phyloP scores from a whole-genome alignment of 2,888 invertebrate genomes.

The Heliconius ethilla region DNA sequence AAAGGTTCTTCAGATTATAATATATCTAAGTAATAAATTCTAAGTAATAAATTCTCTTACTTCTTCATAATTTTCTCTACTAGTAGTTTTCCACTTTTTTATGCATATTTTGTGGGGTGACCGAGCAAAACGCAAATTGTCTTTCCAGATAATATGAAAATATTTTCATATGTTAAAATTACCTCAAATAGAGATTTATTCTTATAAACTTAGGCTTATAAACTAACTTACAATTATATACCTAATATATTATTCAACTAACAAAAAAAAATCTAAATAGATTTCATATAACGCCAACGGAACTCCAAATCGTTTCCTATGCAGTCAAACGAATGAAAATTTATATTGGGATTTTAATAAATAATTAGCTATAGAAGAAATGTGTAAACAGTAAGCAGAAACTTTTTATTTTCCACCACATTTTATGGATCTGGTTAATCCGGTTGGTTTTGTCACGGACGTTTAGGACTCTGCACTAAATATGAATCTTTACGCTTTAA shows the following conservation, averaged over 20 bases:
- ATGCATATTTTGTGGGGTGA: no score
- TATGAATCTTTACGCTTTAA: conserved; percentile 76
- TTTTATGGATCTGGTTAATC: conserved; percentile 68
- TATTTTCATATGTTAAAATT: no score
- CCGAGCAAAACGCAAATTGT: no score
- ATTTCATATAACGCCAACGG: conserved; percentile 11
- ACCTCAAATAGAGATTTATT: no score
- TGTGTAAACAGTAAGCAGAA: conserved; percentile 75
- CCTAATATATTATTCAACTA: neutral
- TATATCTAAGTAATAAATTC: neutral
- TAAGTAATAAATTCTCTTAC: no score
- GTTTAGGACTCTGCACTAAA: conserved; percentile 69
- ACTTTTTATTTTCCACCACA: conserved; percentile 67
- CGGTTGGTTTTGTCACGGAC: conserved; percentile 64
- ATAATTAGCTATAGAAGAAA: conserved; percentile 65
- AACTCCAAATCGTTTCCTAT: conserved; percentile 50
- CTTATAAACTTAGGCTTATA: no score
- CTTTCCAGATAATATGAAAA: no score
- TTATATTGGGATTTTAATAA: conserved; percentile 76
- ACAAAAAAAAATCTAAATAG: neutral
- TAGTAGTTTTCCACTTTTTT: no score
- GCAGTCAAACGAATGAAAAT: conserved; percentile 60
- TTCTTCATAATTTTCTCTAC: no score
- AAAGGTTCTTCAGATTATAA: conserved; percentile 33
- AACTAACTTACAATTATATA: no score